Conservation (phyloP, 2,888 invertebrate species). For the Tenthredo notha region DNA sequence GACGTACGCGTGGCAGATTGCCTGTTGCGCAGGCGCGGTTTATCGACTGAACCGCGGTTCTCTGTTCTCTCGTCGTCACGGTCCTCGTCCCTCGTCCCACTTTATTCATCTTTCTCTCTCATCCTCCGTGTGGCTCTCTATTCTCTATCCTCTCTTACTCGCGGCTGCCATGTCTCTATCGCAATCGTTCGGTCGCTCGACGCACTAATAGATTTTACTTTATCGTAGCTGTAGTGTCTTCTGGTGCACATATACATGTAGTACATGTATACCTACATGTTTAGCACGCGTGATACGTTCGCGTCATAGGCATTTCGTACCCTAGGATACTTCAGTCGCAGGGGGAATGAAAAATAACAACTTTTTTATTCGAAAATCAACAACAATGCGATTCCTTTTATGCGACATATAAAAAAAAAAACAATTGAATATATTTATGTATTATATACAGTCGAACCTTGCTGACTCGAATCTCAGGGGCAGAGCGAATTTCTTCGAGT, state of each 20-base stretch:
- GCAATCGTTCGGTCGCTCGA: neutral
- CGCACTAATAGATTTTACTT: neutral
- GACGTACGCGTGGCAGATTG: neutral
- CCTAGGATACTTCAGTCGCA: neutral
- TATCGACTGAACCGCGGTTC: constrained; percentile 32
- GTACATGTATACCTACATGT: neutral
- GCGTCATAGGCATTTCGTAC: neutral
- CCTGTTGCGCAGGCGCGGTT: constrained; percentile 22
- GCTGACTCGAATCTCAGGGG: too few relatives aligned
- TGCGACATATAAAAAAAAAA: neutral
- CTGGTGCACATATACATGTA: neutral
- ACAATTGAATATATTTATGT: neutral
- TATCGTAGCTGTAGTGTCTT: neutral
- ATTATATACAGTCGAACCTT: too few relatives aligned
- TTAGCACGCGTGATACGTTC: neutral
- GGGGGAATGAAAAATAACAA: neutral
- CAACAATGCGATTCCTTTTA: neutral
- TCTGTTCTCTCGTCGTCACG: constrained; percentile 14
- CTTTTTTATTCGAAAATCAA: neutral
- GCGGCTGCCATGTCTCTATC: neutral
- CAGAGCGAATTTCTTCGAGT: too few relatives aligned
- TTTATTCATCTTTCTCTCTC: constrained; percentile 4
- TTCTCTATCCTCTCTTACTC: neutral
- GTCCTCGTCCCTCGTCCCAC: neutral
- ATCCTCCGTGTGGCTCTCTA: neutral